Base-by-base conservation (phyloP, 1,140 invertebrate genomes). In the Yoshiicerus persimilis region DNA sequence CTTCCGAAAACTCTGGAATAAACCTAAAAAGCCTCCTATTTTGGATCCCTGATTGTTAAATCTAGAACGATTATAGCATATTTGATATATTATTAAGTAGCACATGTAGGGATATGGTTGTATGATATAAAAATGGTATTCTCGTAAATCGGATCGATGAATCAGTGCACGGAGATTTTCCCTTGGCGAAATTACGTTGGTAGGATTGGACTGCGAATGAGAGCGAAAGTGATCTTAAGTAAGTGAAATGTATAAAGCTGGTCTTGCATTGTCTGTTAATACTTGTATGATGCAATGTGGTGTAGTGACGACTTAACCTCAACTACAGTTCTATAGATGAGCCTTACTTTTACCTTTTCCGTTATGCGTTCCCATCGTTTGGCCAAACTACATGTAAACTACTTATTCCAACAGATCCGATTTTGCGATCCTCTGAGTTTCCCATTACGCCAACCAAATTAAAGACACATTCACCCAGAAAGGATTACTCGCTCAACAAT, bases 371-470 rank as follows among this genome's bases (percentile, higher is more conserved):
- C 16, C 47, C 16, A n/a, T 56, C 47, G 16, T 16, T 41, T 41
- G 39, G 39, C 39, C 39, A 41, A 41, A 41, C 47, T 56, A 56
- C 47, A 56, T 56, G 47, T 56, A 56, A 56, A 56, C 47, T 56
- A 56, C 47, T 56, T 47, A 47, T 47, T 20, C 4, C n/a, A 16
- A 80, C 16, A n/a, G 41, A 90, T 87, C 89, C 84, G 41, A 90
- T 90, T 90, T 90, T 75, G 84, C 89, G 87, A 89, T 20, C 85
- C 88, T 89, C 84, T 90, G 89, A 84, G n/a, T 89, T 90, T 90
- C 84, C 89, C 87, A 89, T 89, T 90, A 89, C 47, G 32, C 30
- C 64, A 87, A 62, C 89, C 39, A 90, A 89, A 89, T 90, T 90
- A 89, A 87, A 90, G 86, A 86, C 80, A 90, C 89, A 88, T 89